Base-by-base conservation (phyloP, 2,888 invertebrate genomes). In the Heteropelma amictum region DNA sequence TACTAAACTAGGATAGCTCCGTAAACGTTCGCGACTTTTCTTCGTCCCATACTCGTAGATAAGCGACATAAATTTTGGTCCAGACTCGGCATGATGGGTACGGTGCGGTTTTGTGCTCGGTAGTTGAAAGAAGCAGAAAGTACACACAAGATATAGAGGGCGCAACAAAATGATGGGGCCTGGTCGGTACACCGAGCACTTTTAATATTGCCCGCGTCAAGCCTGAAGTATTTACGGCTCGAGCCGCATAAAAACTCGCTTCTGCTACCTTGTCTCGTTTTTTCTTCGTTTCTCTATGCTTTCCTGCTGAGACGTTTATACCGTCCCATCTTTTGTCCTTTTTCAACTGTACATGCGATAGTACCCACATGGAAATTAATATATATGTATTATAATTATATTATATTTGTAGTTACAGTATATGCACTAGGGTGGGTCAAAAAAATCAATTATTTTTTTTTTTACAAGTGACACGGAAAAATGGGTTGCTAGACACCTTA, bases 191-290 rank as follows among this genome's bases (percentile, higher is more conserved):
- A 82, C 80, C 81, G 82, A 80, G 83, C 82, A 82, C 84, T 84
- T 85, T 86, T 86, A 86, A 87, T 87, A 86, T 87, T 86, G 84
- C 84, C 79, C 80, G 80, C 81, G 85, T 87, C 86, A 83, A 79
- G 77, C 78, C 76, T 86, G 85, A 86, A 85, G 85, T 86, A 86
- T 86, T 87, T 87, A 87, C 86, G 84, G 81, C 83, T 80, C 63
- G 75, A 74, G 76, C 53, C 68, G 79, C 75, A 79, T 79, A 80
- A 80, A 82, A 81, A 78, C 80, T 74, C 71, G 68, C 54, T 60
- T 58, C 42, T 47, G 19, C 33, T 30, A 19, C 30, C 51, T 49
- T 49, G 45, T 53, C 42, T 63, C 61, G 58, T 68, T 56, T 77
- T 73, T 72, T 76, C 79, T 76, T 76, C 77, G 77, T 77, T 75